Conservation (phyloP, 1,140 invertebrate species). For the Lepidurus packardi region DNA sequence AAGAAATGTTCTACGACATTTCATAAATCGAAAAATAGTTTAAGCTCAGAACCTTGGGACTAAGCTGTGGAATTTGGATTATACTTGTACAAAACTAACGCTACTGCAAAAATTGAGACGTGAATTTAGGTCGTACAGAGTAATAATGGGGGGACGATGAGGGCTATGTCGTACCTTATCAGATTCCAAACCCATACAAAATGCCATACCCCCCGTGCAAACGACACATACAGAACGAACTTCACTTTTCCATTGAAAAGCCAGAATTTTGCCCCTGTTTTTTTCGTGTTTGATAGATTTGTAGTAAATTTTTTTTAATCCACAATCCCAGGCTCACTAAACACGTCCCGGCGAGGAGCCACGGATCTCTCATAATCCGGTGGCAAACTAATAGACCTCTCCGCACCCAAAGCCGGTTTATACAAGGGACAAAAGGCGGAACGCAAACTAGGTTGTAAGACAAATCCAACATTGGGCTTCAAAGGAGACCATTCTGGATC, state of each 20-base stretch:
- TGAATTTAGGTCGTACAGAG: not conserved
- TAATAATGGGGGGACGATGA: not conserved
- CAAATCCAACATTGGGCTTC: constrained; percentile 64
- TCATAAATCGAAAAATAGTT: constrained; percentile 16
- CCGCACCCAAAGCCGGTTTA: constrained; percentile 44
- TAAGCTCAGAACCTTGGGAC: constrained; percentile 17
- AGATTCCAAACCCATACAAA: not conserved
- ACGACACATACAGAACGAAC: not conserved
- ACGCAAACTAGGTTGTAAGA: constrained; percentile 69
- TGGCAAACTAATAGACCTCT: not conserved
- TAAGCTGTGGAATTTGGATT: constrained; percentile 10
- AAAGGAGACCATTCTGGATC: constrained; percentile 46
- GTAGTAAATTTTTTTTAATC: not conserved
- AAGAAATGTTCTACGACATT: constrained; percentile 7
- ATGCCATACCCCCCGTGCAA: not conserved
- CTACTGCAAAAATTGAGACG: not conserved
- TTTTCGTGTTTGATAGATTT: no score
- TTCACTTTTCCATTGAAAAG: not conserved
- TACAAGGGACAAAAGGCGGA: constrained; percentile 74
- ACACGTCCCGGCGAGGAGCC: not conserved
- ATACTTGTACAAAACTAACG: not conserved
- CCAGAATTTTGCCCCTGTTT: not conserved
- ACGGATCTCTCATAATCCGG: constrained; percentile 9
- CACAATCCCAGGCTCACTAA: not conserved
- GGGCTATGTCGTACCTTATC: not conserved